phyloP scores from a whole-genome alignment of 2,888 invertebrate species.

The Onchidella celtica region DNA sequence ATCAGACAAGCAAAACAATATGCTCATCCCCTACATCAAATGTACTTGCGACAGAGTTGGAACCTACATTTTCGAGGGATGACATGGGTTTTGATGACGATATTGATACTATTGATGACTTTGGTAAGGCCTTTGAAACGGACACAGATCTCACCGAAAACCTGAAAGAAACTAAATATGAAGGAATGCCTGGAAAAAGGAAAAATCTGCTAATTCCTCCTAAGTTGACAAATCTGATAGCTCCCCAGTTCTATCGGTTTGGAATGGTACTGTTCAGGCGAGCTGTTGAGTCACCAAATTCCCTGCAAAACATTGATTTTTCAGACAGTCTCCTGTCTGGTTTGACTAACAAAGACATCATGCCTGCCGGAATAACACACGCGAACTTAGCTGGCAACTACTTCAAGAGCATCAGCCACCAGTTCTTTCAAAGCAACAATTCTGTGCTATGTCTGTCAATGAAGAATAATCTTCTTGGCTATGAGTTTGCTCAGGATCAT shows the following conservation, averaged over 20 bases:
- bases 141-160: too few species aligned
- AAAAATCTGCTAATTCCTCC: slow-evolving; percentile 6
- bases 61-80: too few species aligned
- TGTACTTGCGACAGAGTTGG: too few species aligned
- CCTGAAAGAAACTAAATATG: not conserved
- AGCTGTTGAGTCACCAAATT: too few species aligned
- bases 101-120: too few species aligned
- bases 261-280: too few species aligned
- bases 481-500: not conserved
- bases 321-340: slow-evolving; percentile 1
- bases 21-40: too few species aligned
- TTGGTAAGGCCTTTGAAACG: too few species aligned
- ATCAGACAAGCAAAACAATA: too few species aligned
- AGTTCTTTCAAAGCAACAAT: not conserved
- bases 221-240: not conserved
- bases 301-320: not conserved
- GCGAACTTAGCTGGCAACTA: not conserved
- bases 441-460: not conserved
- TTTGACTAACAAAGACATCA: not conserved
- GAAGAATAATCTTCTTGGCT: slow-evolving; percentile 12
- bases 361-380: not conserved
- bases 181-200: too few species aligned
- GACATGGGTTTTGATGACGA: too few species aligned
- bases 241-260: too few species aligned
- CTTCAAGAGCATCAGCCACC: not conserved